Conservation (phyloP, 1,140 invertebrate genomes). For the Eulimnadia texana region DNA sequence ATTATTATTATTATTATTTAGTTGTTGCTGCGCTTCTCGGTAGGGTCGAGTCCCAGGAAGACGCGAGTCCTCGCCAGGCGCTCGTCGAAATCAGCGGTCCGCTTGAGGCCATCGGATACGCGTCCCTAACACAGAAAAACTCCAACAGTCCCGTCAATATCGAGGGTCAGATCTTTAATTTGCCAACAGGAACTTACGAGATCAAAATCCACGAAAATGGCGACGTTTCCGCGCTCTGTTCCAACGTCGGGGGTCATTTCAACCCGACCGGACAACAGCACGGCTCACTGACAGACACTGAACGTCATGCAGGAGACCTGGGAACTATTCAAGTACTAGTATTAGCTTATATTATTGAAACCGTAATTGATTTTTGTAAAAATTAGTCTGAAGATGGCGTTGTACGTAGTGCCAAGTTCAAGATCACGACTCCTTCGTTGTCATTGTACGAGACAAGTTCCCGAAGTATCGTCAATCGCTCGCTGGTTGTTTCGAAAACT, state of each 20-base stretch:
- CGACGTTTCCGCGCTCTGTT: constrained; percentile 16
- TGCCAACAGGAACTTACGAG: constrained; percentile 7
- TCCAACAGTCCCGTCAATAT: not conserved
- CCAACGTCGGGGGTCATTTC: constrained; percentile 18
- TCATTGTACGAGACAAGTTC: not conserved
- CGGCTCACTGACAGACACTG: constrained; percentile 32
- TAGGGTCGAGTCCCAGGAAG: too few relatives aligned
- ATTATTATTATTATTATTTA: too few relatives aligned
- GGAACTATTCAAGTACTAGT: constrained; percentile 33
- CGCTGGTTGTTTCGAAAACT: not conserved
- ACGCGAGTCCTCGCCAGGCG: too few relatives aligned
- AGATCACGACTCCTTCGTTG: not conserved
- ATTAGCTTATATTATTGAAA: not conserved
- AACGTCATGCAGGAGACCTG: constrained; percentile 39
- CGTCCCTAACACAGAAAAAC: not conserved
- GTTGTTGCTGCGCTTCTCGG: too few relatives aligned
- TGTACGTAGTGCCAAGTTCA: not conserved
- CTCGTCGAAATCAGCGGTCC: not conserved
- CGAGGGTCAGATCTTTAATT: not conserved
- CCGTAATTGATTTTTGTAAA: not conserved
- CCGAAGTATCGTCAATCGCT: not conserved
- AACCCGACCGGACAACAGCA: constrained; percentile 24
- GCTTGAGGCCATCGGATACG: not conserved
- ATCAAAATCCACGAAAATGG: constrained; percentile 5
- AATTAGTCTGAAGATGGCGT: not conserved